Evolutionary conservation across 2,888 invertebrate species (phyloP).

Genomic region (Parascotia fuliginaria): DNA sequence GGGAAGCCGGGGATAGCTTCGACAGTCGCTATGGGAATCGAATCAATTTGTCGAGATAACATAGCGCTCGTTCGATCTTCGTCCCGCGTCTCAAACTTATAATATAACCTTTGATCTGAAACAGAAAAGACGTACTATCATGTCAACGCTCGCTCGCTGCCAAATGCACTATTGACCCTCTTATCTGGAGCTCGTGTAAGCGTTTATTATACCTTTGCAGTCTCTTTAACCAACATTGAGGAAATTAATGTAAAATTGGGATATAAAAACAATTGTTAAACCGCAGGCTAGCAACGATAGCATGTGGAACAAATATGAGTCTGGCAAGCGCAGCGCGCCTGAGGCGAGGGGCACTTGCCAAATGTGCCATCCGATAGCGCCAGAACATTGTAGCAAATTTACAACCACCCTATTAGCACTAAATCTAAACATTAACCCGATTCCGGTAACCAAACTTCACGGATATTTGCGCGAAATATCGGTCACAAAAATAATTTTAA

Average conservation of each 20-base stretch:
- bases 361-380: constrained; percentile 83
- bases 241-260: constrained; percentile 34
- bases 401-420: constrained; percentile 84
- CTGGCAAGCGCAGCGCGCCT: constrained; percentile 68
- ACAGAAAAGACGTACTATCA: constrained; percentile 30
- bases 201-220: constrained; percentile 19
- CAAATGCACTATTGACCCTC: constrained; percentile 48
- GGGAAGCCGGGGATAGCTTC: constrained; percentile 51
- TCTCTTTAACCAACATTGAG: constrained; percentile 28
- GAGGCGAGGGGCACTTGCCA: constrained; percentile 74
- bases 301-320: constrained; percentile 70
- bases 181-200: constrained; percentile 40
- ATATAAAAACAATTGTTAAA: constrained; percentile 76
- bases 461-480: constrained; percentile 69
- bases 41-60: constrained; percentile 78
- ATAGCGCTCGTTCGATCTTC: constrained; percentile 62
- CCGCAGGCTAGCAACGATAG: constrained; percentile 64
- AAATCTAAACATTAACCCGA: constrained; percentile 86
- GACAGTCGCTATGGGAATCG: constrained; percentile 68
- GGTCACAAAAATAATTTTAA: constrained; percentile 68
- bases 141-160: constrained; percentile 24
- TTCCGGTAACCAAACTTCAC: constrained; percentile 80
- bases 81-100: constrained; percentile 58
- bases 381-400: constrained; percentile 82
- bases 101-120: constrained; percentile 38